A percentile compares a stretch with the other conserved stretches of the same genome.
Conservation (phyloP, 2,113 vertebrate genomes). For the Hyperoodon ampullatus region DNA sequence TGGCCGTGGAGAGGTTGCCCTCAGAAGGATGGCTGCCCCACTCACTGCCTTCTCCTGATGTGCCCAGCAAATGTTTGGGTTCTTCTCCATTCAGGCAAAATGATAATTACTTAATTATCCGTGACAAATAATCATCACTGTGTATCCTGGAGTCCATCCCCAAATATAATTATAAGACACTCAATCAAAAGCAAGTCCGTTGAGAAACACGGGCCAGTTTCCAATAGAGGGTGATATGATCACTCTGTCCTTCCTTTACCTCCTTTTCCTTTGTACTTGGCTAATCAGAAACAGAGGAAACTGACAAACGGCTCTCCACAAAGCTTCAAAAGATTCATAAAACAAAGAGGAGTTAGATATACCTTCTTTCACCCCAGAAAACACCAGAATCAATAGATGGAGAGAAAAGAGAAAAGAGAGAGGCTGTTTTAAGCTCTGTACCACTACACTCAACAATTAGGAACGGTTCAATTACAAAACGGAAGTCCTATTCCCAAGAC, state of each 20-base stretch:
- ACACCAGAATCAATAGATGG: not conserved
- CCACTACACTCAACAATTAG: not conserved
- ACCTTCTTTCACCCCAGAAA: not conserved
- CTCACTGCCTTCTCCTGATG: accelerated
- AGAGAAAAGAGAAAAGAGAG: not conserved
- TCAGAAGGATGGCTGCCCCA: no score
- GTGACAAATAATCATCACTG: not conserved
- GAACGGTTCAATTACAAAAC: not conserved
- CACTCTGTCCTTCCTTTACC: not conserved
- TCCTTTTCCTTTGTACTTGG: not conserved
- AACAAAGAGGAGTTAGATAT: not conserved
- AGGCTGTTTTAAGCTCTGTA: not conserved
- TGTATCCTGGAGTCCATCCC: not conserved
- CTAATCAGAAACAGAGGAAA: not conserved
- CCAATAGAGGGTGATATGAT: accelerated
- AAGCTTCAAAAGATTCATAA: not conserved
- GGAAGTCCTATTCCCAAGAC: not conserved
- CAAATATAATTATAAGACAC: not conserved
- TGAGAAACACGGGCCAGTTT: not conserved
- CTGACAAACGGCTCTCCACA: not conserved
- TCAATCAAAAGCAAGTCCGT: not conserved
- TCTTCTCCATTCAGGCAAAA: not conserved
- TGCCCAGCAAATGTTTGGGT: no score
- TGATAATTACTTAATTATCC: not conserved
- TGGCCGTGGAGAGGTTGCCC: accelerated